Evolutionary conservation across 1,140 invertebrate species (phyloP).

Genomic region (Pseudomyrmex concolor): DNA sequence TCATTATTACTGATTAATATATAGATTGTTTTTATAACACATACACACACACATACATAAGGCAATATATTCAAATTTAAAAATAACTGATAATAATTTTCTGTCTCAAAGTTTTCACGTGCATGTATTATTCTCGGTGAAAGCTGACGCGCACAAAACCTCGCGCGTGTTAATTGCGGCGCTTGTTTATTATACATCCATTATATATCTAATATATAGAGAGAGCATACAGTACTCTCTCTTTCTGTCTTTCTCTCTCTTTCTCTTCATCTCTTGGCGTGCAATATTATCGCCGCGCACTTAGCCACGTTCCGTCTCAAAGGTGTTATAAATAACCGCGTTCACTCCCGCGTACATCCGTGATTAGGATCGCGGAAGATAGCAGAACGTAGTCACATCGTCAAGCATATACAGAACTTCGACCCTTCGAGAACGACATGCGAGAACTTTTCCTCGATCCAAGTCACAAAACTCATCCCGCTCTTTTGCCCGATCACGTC

Average conservation of each 20-base stretch:
- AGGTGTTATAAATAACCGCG: slow-evolving; percentile 70
- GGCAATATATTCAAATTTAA: no score
- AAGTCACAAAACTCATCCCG: neutral
- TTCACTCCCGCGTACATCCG: slow-evolving; percentile 63
- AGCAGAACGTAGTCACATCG: slow-evolving; percentile 65
- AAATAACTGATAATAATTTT: neutral
- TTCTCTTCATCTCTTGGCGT: slow-evolving; percentile 24
- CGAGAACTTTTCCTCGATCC: slow-evolving; percentile 36
- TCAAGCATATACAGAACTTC: slow-evolving; percentile 5
- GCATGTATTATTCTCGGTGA: neutral
- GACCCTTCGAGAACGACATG: slow-evolving; percentile 52
- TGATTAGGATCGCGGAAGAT: slow-evolving; percentile 72
- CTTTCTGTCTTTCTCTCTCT: slow-evolving; percentile 29
- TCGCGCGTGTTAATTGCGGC: slow-evolving; percentile 4
- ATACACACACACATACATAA: no score
- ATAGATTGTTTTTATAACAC: no score
- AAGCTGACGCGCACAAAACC: neutral
- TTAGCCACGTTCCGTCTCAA: slow-evolving; percentile 64
- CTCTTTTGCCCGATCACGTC: neutral
- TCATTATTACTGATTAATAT: neutral
- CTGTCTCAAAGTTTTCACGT: neutral
- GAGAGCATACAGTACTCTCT: neutral
- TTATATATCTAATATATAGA: slow-evolving; percentile 11
- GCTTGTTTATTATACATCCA: slow-evolving; percentile 17
- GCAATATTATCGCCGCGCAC: slow-evolving; percentile 54